These are phyloP conservation scores for Cyaniris semiargus DNA, from an alignment of 2,888 invertebrate species.

Conservation along the genomic window DNA sequence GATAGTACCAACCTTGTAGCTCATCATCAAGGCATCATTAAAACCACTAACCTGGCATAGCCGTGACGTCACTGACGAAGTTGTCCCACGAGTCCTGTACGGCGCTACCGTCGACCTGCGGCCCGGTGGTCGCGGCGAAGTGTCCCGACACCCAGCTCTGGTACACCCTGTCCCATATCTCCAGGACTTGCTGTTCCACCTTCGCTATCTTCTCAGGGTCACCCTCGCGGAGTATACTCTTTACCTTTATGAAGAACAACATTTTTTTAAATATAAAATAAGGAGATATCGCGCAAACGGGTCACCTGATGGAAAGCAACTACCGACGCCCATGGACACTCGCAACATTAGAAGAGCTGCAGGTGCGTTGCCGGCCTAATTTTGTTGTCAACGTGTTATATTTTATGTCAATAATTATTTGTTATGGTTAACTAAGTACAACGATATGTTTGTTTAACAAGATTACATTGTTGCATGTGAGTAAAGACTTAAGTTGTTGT, in stretches of 20 bases:
- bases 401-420: neutral
- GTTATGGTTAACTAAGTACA: neutral
- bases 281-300: no score
- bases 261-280: no score
- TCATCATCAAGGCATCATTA: neutral
- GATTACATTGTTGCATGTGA: neutral
- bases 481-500: no score
- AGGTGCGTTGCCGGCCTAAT: no score
- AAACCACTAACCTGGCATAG: conserved; percentile 83
- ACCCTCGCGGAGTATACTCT: conserved; percentile 88
- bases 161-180: conserved; percentile 96
- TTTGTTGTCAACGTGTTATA: neutral
- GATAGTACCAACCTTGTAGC: neutral
- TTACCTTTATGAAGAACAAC: conserved; percentile 75
- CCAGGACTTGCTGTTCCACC: conserved; percentile 92
- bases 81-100: conserved; percentile 87
- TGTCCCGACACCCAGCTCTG: conserved; percentile 93
- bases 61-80: conserved; percentile 85
- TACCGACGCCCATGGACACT: no score
- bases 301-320: no score
- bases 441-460: neutral
- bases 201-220: conserved; percentile 89
- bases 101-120: conserved; percentile 86
- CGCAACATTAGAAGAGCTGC: no score
- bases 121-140: conserved; percentile 79